A percentile compares a stretch with the other conserved stretches of the same genome.
phyloP scores from a whole-genome alignment of 2,113 vertebrate genomes.

The Heloderma charlesbogerti region DNA sequence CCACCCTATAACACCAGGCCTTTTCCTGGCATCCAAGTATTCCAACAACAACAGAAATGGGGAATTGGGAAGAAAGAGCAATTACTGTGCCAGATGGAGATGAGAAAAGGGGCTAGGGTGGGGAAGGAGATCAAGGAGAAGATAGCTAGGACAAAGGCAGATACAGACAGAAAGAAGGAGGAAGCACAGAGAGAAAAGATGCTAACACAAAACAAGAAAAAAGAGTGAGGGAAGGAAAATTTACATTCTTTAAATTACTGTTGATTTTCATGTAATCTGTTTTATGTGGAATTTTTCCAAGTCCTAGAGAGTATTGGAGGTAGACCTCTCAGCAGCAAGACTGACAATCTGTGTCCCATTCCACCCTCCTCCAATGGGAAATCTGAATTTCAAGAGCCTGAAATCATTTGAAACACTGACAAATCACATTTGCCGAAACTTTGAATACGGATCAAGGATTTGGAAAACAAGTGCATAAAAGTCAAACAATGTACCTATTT shows the following conservation, averaged over 20 bases:
- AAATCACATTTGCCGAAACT: conserved; percentile 22
- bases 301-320: not conserved
- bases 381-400: conserved; percentile 34
- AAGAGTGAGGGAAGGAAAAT: not conserved
- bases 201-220: not conserved
- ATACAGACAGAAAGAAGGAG: not conserved
- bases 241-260: not conserved
- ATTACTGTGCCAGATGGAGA: not conserved
- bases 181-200: not conserved
- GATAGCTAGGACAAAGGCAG: not conserved
- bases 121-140: not conserved
- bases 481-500: conserved; percentile 53
- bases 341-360: not conserved
- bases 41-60: not conserved
- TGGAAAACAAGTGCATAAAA: conserved; percentile 39
- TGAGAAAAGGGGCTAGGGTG: not conserved
- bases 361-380: not conserved
- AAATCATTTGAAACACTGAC: conserved; percentile 15
- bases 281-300: not conserved
- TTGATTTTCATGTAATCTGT: not conserved
- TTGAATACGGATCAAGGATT: conserved; percentile 45
- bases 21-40: not conserved
- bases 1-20: not conserved
- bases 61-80: not conserved
- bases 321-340: not conserved